Conservation (phyloP, 2,113 vertebrate genomes). For the Sinocyclocheilus grahami region DNA sequence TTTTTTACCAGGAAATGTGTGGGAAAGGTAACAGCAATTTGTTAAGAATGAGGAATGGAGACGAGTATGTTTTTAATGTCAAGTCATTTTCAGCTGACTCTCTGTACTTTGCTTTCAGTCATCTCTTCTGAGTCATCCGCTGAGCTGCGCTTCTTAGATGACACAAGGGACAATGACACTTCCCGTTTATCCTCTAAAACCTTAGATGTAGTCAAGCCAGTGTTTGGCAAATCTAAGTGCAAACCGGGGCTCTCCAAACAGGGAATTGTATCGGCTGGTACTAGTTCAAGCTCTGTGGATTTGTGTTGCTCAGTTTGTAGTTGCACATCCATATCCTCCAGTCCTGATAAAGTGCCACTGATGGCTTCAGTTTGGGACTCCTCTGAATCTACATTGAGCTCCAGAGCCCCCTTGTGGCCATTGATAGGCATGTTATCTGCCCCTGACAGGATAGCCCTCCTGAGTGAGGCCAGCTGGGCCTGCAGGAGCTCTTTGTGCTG, state of each 20-base stretch:
- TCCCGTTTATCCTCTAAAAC: slow-evolving; percentile 37
- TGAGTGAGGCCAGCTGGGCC: slow-evolving; percentile 62
- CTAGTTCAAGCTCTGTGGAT: slow-evolving; percentile 34
- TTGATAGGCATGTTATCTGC: slow-evolving; percentile 29
- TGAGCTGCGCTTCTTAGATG: slow-evolving; percentile 48
- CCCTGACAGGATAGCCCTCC: slow-evolving; percentile 56
- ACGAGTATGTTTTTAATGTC: background rate
- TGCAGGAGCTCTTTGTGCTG: slow-evolving; percentile 65
- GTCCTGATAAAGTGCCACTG: slow-evolving; percentile 43
- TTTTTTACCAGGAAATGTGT: background rate
- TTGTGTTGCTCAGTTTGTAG: slow-evolving; percentile 39
- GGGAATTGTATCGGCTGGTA: slow-evolving; percentile 11
- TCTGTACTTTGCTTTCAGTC: slow-evolving; percentile 54
- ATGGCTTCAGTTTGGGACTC: slow-evolving; percentile 18
- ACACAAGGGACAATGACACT: slow-evolving; percentile 1
- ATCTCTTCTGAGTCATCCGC: slow-evolving; percentile 40
- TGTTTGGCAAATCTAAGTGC: slow-evolving; percentile 39
- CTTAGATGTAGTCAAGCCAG: slow-evolving; percentile 29
- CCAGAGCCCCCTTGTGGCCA: slow-evolving; percentile 45
- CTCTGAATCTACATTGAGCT: slow-evolving; percentile 39
- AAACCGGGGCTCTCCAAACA: slow-evolving; percentile 49
- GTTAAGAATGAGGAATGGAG: background rate
- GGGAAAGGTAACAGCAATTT: background rate
- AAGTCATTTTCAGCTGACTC: slow-evolving; percentile 52
- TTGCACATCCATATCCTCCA: slow-evolving; percentile 60